phyloP scores from a whole-genome alignment of 1,140 invertebrate species.

The Zophobas morio region DNA sequence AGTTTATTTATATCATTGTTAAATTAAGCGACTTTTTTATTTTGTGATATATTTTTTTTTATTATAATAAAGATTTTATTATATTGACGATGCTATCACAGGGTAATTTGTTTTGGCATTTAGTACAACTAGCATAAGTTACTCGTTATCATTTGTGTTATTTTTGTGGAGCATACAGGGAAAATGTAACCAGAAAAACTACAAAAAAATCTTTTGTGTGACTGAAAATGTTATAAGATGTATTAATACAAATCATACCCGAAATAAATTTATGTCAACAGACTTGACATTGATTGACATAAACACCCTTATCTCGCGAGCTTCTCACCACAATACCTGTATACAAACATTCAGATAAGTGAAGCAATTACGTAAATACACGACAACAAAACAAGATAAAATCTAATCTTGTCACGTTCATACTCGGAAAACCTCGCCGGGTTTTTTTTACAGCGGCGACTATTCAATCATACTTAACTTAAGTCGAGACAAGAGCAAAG shows the following conservation, averaged over 20 bases:
- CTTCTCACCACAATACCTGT: not conserved
- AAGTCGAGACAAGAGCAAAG: too few species aligned
- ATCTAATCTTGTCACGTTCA: not conserved
- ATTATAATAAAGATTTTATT: conserved; percentile 43
- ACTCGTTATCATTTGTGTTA: conserved; percentile 44
- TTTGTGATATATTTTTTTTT: conserved; percentile 44
- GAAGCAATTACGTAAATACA: not conserved
- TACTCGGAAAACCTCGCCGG: not conserved
- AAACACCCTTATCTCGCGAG: not conserved
- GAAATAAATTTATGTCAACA: conserved; percentile 48
- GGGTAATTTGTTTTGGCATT: conserved; percentile 41
- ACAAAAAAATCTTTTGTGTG: conserved; percentile 52
- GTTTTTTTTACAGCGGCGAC: not conserved
- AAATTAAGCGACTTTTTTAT: conserved; percentile 53
- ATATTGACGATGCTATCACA: conserved; percentile 31
- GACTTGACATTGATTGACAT: conserved; percentile 14
- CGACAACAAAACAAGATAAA: not conserved
- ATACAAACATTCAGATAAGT: not conserved
- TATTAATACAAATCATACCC: conserved; percentile 50
- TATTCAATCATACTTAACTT: too few species aligned
- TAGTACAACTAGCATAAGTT: conserved; percentile 41
- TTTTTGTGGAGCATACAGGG: conserved; percentile 60
- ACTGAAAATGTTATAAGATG: conserved; percentile 54
- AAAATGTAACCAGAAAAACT: conserved; percentile 54
- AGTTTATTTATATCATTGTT: conserved; percentile 51